Evolutionary conservation across 2,113 vertebrate species (phyloP), one percentile per base, ranked within the genome.

Genomic region (Strix aluco): DNA sequence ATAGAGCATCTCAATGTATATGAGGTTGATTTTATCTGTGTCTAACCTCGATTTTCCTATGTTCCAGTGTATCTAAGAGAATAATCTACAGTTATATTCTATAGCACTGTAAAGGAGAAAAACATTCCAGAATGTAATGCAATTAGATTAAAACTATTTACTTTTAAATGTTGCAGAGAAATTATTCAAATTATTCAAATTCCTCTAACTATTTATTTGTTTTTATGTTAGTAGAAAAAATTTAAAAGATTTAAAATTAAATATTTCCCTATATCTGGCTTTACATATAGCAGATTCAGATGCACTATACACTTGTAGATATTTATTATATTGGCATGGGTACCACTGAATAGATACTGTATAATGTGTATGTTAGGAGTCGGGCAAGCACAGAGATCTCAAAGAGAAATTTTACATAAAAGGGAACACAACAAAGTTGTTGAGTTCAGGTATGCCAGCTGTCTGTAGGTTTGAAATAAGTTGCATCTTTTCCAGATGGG

Each of bases 271-370:
- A 2, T 42, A 27, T 73, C 27, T 81, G 32, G 15, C 17, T 89
- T 91, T 65, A 47, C 20, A 38, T 75, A 47, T 15, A 77, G 13
- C 63, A 91, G 46, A 72, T 62, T 30, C 4, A 27, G 11, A 10
- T 13, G 26, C 32, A 72, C 16, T 0, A 0, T 72, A 34, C 0
- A 0, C 20, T n/a, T 78, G 17, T 13, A 54, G 26, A 36, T 20
- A 23, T 80, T 54, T 80, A 23, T 54, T 84, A 13, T 70, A 36
- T 15, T 57, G 46, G 10, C 3, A 36, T 36, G 17, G 22, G 12
- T 32, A 49, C 57, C 1, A 40, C 3, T 5, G 8, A 66, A n/a
- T 12, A 49, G 18, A 27, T 73, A 65, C 8, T 38, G 30, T 40
- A 22, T 42, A 75, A 59, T 9, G 10, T 36, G 10, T 54, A 15